These are phyloP conservation scores for Bombus balteatus DNA, from an alignment of 1,140 invertebrate species.

Conservation along the genomic window DNA sequence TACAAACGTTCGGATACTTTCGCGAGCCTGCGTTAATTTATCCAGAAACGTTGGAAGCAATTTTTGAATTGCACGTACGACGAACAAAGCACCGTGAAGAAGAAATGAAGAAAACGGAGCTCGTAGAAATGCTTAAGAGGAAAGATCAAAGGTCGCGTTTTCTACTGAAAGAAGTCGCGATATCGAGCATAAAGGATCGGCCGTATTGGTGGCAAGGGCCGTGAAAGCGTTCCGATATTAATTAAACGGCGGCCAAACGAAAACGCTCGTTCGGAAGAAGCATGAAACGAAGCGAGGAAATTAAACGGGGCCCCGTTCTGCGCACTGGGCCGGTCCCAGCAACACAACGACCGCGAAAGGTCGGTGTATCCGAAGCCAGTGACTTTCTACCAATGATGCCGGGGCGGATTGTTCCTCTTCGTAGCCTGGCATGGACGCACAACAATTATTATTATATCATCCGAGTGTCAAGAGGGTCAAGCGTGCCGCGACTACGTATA, in stretches of 20 bases:
- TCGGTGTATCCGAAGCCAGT: background rate
- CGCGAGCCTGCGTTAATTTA: no score
- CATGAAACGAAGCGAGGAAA: conserved; percentile 53
- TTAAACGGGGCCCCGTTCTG: conserved; percentile 41
- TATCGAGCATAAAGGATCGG: background rate
- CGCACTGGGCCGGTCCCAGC: conserved; percentile 5
- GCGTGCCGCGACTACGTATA: conserved; percentile 72
- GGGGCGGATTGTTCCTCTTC: background rate
- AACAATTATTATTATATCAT: conserved; percentile 78
- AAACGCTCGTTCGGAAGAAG: conserved; percentile 37
- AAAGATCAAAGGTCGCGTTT: background rate
- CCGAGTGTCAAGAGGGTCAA: conserved; percentile 74
- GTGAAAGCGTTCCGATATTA: conserved; percentile 21
- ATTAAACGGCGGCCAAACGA: conserved; percentile 48
- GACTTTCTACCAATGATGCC: conserved; percentile 18
- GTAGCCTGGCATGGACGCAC: conserved; percentile 40
- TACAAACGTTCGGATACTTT: no score
- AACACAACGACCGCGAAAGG: background rate
- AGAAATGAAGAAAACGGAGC: background rate
- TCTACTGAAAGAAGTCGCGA: background rate
- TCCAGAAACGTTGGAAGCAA: no score
- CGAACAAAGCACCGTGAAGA: background rate
- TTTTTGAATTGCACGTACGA: background rate
- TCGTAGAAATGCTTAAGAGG: background rate
- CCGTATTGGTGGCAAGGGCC: background rate